Evolutionary conservation across 2,113 vertebrate genomes (phyloP), one percentile per base, ranked within the genome.

Genomic region (Leiothrix lutea): DNA sequence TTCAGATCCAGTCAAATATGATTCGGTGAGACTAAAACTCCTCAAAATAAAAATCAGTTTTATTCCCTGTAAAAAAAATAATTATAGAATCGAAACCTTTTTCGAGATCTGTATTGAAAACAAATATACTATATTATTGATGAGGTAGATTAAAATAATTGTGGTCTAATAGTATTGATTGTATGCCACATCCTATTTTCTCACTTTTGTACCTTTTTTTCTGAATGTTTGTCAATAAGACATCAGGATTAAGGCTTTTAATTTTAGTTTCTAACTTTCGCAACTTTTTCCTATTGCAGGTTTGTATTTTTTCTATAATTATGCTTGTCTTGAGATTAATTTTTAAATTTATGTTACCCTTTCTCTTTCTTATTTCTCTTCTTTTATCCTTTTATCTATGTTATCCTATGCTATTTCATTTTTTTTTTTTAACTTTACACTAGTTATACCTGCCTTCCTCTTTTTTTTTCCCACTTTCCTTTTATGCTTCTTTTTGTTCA

Each of bases 371-470:
- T 58, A 9, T 69, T 69, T 57, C 1, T 89, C 23, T 40, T 58
- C 2, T 67, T 85, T 90, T 36, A 51, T 29, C 12, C 2, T 67
- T 88, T 80, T n/a, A 71, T 19, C 19, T 71, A 11, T 79, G 17
- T 2, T 69, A 44, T 29, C 1, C 0, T 38, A 24, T 54, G 23
- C 1, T 58, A 14, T 20, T 78, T 90, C 38, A 21, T 14, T 24
- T 48, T 53, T 22, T 1, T 33, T 44, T 56, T 78, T 80, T 84
- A 38, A 24, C 5, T 50, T 81, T 38, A 33, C 15, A 11, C 21
- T 50, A 19, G 0, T 23, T 70, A 11, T 14, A 22, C 2, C 3
- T 1, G 1, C 14, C 2, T 11, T 8, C 22, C 2, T 3, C 2
- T 8, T 3, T 35, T 10, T 38, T 38, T 14, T 8, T 5, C 36